These are phyloP conservation scores for Psittacula cyanocephala DNA, from an alignment of 2,113 vertebrate genomes.

Conservation along the genomic window DNA sequence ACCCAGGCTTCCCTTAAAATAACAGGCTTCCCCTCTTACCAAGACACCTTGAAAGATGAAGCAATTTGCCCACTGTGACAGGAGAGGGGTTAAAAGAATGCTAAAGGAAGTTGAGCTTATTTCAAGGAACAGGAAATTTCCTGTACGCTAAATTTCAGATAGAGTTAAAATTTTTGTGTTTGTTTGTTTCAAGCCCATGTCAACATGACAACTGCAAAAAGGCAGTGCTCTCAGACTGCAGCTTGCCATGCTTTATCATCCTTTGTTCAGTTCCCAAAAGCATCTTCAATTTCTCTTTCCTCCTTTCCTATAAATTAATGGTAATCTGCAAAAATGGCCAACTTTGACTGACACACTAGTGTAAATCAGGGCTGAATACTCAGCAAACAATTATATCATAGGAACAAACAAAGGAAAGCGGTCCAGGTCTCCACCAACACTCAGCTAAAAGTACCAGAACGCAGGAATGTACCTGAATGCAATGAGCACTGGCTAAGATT, in stretches of 20 bases:
- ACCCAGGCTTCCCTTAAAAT: neutral
- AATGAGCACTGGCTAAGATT: neutral
- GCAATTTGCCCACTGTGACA: neutral
- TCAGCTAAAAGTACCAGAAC: neutral
- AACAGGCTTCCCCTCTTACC: neutral
- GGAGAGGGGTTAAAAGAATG: neutral
- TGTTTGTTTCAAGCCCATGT: neutral
- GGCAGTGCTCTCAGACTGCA: neutral
- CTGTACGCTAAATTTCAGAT: neutral
- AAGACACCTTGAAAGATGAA: neutral
- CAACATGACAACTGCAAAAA: neutral
- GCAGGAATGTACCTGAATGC: neutral
- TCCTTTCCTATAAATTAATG: neutral
- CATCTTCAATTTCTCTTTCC: neutral
- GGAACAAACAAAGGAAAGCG: neutral
- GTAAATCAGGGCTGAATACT: neutral
- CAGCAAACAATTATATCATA: neutral
- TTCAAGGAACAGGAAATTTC: neutral
- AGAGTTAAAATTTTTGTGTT: neutral
- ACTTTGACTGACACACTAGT: neutral
- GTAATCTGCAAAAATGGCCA: neutral
- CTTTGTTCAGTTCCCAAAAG: neutral
- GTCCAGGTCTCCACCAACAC: neutral
- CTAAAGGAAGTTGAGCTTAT: neutral
- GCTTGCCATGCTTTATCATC: neutral